Conservation (phyloP, 2,797 vertebrate species). For the Argentina silus region DNA sequence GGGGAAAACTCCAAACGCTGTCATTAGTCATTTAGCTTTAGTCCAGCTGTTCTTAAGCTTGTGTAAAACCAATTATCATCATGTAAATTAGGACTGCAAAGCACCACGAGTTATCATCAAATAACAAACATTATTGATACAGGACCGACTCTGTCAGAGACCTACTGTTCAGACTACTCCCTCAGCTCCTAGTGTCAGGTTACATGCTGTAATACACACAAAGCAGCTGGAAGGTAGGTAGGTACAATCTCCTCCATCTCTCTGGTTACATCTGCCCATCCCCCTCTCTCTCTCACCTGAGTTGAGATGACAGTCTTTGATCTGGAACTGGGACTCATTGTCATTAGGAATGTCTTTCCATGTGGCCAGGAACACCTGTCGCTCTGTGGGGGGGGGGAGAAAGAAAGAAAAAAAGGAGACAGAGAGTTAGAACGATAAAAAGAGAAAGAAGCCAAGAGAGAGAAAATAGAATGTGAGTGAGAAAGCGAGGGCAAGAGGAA, state of each 20-base stretch:
- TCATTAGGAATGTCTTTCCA: conserved; percentile 99
- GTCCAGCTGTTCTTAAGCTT: conserved; percentile 41
- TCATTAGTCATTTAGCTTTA: conserved; percentile 60
- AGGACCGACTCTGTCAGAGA: conserved; percentile 24
- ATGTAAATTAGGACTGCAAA: conserved; percentile 50
- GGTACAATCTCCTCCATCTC: conserved; percentile 4
- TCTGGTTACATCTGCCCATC: not conserved
- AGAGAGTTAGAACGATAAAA: not conserved
- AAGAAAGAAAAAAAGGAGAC: not conserved
- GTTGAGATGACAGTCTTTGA: conserved; percentile 92
- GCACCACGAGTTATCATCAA: conserved; percentile 48
- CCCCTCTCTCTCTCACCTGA: conserved; percentile 76
- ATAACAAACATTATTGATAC: conserved; percentile 30
- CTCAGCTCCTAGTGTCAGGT: conserved; percentile 1
- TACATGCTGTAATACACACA: not conserved
- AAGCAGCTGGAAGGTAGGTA: too few relatives aligned
- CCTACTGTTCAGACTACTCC: not conserved
- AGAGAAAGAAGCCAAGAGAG: not conserved
- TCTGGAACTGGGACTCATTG: conserved; percentile 94
- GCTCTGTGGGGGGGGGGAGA: conserved; percentile 74
- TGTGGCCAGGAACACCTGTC: conserved; percentile 95
- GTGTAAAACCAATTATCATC: conserved; percentile 50
- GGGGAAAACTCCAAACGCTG: conserved; percentile 55
- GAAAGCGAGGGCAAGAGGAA: not conserved
- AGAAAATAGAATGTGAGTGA: not conserved